Percentiles rank a stretch among this genome's conserved stretches.
These are phyloP conservation scores for Cepphus grylle DNA, from an alignment of 2,113 vertebrate genomes.

Conservation along the genomic window DNA sequence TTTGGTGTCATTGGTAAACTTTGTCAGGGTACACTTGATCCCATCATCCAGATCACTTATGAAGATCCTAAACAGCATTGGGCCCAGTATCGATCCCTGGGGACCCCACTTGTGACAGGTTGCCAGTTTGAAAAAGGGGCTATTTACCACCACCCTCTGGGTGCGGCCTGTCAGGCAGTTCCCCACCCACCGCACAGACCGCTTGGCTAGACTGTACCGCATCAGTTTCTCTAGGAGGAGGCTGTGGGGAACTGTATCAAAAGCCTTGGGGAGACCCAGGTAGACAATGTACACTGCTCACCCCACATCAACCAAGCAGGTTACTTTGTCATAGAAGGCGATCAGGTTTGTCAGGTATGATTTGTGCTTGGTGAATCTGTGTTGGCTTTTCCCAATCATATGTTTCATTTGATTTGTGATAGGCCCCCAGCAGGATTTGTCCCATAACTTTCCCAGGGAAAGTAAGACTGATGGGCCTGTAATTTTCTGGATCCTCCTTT, in stretches of 20 bases:
- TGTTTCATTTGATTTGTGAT: not conserved
- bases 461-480: not conserved
- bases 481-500: not conserved
- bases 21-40: not conserved
- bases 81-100: not conserved
- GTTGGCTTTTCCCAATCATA: not conserved
- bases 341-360: not conserved
- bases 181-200: too few relatives aligned
- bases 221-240: too few relatives aligned
- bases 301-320: too few relatives aligned
- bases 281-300: too few relatives aligned
- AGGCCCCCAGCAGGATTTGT: too few relatives aligned
- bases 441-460: too few relatives aligned
- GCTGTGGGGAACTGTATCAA: too few relatives aligned
- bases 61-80: not conserved
- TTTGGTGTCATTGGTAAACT: not conserved
- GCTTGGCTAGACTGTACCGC: too few relatives aligned
- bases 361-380: not conserved
- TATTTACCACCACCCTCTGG: too few relatives aligned
- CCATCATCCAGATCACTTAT: not conserved
- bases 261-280: too few relatives aligned
- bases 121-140: not conserved
- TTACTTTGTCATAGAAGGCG: not conserved
- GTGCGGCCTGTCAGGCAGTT: too few relatives aligned
- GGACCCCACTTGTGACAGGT: not conserved